phyloP scores from a whole-genome alignment of 2,888 invertebrate genomes.

The Cactoblastis cactorum region DNA sequence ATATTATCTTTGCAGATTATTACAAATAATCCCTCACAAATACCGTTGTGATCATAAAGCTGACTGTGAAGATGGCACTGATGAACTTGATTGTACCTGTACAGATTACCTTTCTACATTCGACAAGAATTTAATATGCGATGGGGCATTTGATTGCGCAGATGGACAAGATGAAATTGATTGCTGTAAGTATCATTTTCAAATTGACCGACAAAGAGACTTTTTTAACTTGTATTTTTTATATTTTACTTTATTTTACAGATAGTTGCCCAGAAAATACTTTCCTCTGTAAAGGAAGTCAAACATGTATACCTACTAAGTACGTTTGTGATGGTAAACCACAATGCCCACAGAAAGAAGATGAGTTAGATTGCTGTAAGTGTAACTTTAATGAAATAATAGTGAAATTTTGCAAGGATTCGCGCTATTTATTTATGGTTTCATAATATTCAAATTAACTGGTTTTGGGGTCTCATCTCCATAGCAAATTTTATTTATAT shows the following conservation, averaged over 20 bases:
- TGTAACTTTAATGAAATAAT: conserved; percentile 23
- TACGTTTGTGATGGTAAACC: conserved; percentile 82
- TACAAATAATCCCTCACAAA: conserved; percentile 80
- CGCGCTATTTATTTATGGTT: too few relatives aligned
- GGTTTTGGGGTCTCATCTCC: too few relatives aligned
- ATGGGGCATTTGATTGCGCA: conserved; percentile 85
- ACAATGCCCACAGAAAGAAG: conserved; percentile 85
- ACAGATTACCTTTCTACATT: conserved; percentile 81
- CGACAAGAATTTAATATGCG: conserved; percentile 82
- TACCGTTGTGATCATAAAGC: conserved; percentile 83
- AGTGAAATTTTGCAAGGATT: too few relatives aligned
- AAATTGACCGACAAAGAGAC: not conserved
- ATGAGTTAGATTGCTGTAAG: conserved; percentile 90
- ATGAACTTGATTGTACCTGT: conserved; percentile 87
- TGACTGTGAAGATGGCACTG: conserved; percentile 91
- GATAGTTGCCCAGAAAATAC: conserved; percentile 78
- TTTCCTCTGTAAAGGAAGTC: conserved; percentile 82
- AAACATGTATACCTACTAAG: conserved; percentile 79
- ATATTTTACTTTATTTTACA: conserved; percentile 32
- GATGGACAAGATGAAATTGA: conserved; percentile 87
- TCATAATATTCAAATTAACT: too few relatives aligned
- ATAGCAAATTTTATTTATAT: conserved; percentile 5
- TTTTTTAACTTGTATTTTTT: not conserved
- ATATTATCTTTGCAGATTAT: conserved; percentile 67
- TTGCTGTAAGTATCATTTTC: conserved; percentile 79